These are phyloP conservation scores for Beroe ovata DNA, from an alignment of 37 sponge, comb jelly and placozoan species.

Conservation along the genomic window DNA sequence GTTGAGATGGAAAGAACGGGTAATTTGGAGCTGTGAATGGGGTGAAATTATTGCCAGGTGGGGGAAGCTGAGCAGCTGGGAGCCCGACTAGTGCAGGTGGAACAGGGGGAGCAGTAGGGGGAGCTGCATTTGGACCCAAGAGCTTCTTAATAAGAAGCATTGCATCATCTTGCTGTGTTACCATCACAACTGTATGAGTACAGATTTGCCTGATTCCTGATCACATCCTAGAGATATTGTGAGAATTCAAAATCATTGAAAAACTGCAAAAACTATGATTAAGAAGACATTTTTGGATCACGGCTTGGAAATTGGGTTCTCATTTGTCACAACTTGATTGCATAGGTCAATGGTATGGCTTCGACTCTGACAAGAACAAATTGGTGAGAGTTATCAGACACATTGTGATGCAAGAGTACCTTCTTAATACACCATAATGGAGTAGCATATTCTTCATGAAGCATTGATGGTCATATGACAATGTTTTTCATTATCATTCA, in stretches of 20 bases:
- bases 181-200: no score
- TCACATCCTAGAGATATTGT: not conserved
- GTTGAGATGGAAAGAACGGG: conserved; percentile 15
- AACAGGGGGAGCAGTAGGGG: not conserved
- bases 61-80: not conserved
- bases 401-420: no score
- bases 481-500: no score
- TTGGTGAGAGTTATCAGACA: no score
- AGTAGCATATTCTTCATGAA: no score
- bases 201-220: no score
- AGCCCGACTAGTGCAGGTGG: not conserved
- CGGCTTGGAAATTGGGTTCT: not conserved
- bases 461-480: no score
- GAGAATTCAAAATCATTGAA: not conserved
- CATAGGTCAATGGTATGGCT: no score
- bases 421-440: no score
- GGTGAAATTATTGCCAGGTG: not conserved
- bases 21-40: not conserved
- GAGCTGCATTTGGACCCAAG: conserved; percentile 53
- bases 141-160: conserved; percentile 54
- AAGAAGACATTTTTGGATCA: not conserved
- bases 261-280: not conserved
- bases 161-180: conserved; percentile 29
- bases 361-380: no score
- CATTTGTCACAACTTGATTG: not conserved